phyloP scores from a whole-genome alignment of 1,140 invertebrate species.

The Monochamus saltuarius region DNA sequence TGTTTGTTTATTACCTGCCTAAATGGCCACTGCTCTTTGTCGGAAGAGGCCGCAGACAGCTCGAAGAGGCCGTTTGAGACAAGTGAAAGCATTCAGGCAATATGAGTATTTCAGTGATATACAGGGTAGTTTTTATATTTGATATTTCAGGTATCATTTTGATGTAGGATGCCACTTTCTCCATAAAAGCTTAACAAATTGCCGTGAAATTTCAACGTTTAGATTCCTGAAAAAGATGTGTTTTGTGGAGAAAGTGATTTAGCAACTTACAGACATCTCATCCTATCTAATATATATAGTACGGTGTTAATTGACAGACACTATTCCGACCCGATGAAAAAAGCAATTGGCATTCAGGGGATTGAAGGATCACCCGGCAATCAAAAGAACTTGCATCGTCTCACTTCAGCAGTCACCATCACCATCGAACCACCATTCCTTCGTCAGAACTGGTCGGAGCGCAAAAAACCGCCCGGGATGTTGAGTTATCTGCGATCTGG shows the following conservation, averaged over 20 bases:
- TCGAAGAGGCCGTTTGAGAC: not conserved
- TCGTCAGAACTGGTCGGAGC: conserved; percentile 6
- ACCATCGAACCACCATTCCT: conserved; percentile 1
- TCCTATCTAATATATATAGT: too few relatives aligned
- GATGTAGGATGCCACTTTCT: too few relatives aligned
- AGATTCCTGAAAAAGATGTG: too few relatives aligned
- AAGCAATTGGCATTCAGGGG: conserved; percentile 26
- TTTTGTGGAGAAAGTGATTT: too few relatives aligned
- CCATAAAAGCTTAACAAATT: too few relatives aligned
- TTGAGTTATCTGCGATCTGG: conserved; percentile 20
- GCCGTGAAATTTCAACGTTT: too few relatives aligned
- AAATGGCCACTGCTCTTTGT: conserved; percentile 26
- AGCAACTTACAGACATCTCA: too few relatives aligned
- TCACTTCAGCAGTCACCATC: too few relatives aligned
- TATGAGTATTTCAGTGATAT: too few relatives aligned
- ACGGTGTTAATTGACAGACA: not conserved
- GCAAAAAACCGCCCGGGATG: conserved; percentile 19
- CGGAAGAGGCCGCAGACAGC: conserved; percentile 10
- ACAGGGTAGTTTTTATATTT: too few relatives aligned
- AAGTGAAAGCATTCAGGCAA: not conserved
- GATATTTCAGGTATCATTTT: too few relatives aligned
- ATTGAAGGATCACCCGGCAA: conserved; percentile 23
- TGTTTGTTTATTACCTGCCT: conserved; percentile 41
- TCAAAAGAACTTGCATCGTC: not conserved
- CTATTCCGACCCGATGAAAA: not conserved